Base-by-base conservation (phyloP, 1,140 invertebrate species). In the Holcopasites calliopsidis region DNA sequence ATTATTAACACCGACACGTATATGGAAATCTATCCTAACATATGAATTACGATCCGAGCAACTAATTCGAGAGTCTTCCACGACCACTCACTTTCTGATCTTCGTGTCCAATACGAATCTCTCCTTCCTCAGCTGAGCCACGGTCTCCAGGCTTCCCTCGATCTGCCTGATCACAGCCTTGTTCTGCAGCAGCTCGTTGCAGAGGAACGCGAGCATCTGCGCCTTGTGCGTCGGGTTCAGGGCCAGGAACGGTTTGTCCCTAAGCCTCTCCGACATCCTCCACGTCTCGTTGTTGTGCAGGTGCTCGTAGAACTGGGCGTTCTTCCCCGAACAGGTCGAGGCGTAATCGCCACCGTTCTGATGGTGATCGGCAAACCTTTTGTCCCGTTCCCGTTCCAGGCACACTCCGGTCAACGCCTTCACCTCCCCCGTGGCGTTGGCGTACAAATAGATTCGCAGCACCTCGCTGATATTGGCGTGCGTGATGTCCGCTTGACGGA, bases 141-240 rank as follows among this genome's bases (percentile, higher is more conserved):
- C 94, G 47, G 93, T 95, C 70, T 97, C 96, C 38, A 97, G 91
- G 44, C 95, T 95, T 28, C 92, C 93, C 77, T 97, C 96, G 57
- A 97, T 95, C 90, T 97, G 96, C 16, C 94, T 92, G 79, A 97
- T 93, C 77, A 98, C 95, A 49, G 96, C 94, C 92, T 98, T 97
- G 89, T 98, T 98, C 90, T 97, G 97, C 55, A 98, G 92, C 82
- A 99, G 92, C 92, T 99, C 97, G 92, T 99, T 97, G 91, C 97
- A 98, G 2, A 99, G 93, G 90, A 97, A 98, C 3, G 96, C 96
- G 38, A 99, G 90, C 87, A 98, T 97, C 74, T 95, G 94, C 0
- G 96, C 95, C 89, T 99, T 99, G 66, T 95, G 94, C 1, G 96
- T 96, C 7, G 97, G 94, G 91, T 95, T 97, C 5, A 98, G 91